Evolutionary conservation across 2,888 invertebrate genomes (phyloP).

Genomic region (Mayetiola destructor): DNA sequence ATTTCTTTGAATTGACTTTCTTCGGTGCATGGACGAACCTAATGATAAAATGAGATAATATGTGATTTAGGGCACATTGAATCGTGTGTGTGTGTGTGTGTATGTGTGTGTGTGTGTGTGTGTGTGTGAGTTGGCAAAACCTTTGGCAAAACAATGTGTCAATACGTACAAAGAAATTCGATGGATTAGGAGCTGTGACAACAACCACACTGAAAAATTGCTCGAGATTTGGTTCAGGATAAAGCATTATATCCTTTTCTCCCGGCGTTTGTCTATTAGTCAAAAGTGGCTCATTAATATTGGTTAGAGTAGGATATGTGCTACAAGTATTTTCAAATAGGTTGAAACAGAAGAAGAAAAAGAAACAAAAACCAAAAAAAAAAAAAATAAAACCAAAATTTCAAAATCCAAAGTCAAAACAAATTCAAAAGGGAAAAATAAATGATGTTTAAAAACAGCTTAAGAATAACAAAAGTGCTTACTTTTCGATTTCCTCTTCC

Average conservation of each 20-base stretch:
- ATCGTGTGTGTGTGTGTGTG: too few species aligned
- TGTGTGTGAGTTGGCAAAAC: too few species aligned
- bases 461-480: too few species aligned
- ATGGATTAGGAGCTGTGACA: neutral
- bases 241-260: neutral
- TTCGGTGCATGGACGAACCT: constrained; percentile 40
- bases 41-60: too few species aligned
- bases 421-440: neutral
- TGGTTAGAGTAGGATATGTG: neutral
- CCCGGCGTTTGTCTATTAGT: too few species aligned
- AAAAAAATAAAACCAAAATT: neutral
- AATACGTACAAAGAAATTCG: constrained; percentile 4
- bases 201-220: neutral
- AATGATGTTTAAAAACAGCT: neutral
- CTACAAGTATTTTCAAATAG: neutral
- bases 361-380: neutral
- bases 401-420: neutral
- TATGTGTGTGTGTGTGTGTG: too few species aligned
- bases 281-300: too few species aligned
- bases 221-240: neutral
- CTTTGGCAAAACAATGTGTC: neutral
- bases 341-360: neutral
- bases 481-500: constrained; percentile 37
- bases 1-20: constrained; percentile 39
- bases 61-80: too few species aligned